Base-by-base conservation (phyloP, 2,888 invertebrate species). In the Anorthoa munda region DNA sequence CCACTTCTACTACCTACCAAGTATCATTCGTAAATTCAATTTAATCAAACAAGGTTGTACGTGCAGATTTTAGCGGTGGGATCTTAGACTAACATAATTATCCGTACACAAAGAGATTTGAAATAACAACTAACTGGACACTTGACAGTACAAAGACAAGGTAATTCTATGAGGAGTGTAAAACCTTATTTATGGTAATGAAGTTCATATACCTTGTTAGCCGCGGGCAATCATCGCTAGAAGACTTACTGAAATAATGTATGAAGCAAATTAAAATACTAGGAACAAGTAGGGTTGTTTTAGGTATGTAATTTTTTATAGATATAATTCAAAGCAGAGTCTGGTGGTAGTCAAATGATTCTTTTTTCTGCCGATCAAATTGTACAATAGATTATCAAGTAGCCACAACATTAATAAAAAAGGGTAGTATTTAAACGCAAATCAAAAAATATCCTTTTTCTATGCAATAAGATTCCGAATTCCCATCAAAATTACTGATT, bases 41-140 rank as follows among this genome's bases (percentile, higher is more conserved):
- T 31, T 31, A 31, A 31, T 31, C 31, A 31, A 31, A 31, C 5
- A 31, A 31, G 31, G 7, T 31, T 31, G 7, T 31, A 31, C 31
- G 31, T 31, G 31, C 31, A 31, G 31, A 31, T 31, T 5, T 31
- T 31, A 31, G 31, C 31, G 31, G 39, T 9, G 39, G 39, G 39
- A 39, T 39, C 39, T 39, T 39, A 39, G 39, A 39, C 39, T 39
- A 39, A 39, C 39, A 39, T 39, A 39, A 39, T 39, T 39, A 9
- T 39, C 5, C 31, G 39, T 46, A 18, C n/a, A 61, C 81, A 79
- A 55, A 55, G 77, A 66, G 45, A 63, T 58, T 53, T 66, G n/a
- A 31, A 65, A 53, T 64, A 18, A 66, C 18, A 66, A 21, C n/a
- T 55, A n/a, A 39, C 70, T 9, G 26, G 56, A 45, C 48, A 81